Evolutionary conservation across 1,140 invertebrate species (phyloP).

Genomic region (Dendrolimus kikuchii): DNA sequence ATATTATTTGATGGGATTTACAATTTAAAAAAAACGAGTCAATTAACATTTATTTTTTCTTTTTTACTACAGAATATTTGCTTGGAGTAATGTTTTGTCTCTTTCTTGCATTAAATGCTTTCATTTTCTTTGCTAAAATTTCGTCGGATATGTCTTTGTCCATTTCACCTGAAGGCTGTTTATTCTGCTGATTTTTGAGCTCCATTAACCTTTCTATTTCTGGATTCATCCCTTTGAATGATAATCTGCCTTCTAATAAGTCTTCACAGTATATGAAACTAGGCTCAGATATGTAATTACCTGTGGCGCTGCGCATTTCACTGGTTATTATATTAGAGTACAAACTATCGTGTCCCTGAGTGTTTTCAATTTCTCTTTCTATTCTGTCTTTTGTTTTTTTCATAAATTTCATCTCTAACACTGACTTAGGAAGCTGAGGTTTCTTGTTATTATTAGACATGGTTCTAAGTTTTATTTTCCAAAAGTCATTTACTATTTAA

Average conservation of each 20-base stretch:
- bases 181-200: conserved; percentile 47
- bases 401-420: conserved; percentile 92
- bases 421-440: conserved; percentile 76
- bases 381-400: conserved; percentile 88
- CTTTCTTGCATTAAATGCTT: conserved; percentile 50
- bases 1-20: too few relatives aligned
- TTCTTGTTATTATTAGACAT: conserved; percentile 31
- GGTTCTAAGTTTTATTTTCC: background rate
- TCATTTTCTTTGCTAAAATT: conserved; percentile 75
- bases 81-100: conserved; percentile 19
- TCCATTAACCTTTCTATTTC: conserved; percentile 87
- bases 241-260: conserved; percentile 85
- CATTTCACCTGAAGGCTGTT: conserved; percentile 51
- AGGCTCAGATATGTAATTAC: conserved; percentile 81
- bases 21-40: too few relatives aligned
- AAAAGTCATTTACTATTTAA: too few relatives aligned
- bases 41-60: background rate
- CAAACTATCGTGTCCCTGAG: conserved; percentile 77
- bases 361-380: conserved; percentile 82
- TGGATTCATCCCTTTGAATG: conserved; percentile 91
- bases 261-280: conserved; percentile 84
- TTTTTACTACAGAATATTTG: conserved; percentile 2
- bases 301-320: conserved; percentile 73
- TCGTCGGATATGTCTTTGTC: conserved; percentile 80
- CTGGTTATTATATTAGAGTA: conserved; percentile 78